phyloP scores from a whole-genome alignment of 92 coral and sea anemone species.

The Zoanthus solanderi region DNA sequence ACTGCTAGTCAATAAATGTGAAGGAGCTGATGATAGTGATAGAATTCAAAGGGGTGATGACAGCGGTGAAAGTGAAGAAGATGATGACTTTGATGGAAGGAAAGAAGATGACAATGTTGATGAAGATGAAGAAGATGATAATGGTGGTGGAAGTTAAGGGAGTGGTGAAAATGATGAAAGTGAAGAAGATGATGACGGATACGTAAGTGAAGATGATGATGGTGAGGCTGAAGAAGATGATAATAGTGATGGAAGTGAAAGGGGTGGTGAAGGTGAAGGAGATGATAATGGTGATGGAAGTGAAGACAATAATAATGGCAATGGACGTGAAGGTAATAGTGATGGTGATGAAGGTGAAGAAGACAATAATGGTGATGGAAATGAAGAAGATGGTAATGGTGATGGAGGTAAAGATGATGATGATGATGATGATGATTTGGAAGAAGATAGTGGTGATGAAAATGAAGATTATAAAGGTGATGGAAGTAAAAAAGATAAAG shows the following conservation, averaged over 20 bases:
- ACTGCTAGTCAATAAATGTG: too few relatives aligned
- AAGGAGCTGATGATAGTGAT: not conserved
- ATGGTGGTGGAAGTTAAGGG: not conserved
- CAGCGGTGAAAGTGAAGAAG: not conserved
- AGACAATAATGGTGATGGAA: not conserved
- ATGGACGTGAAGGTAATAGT: not conserved
- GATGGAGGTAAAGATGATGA: not conserved
- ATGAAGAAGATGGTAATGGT: not conserved
- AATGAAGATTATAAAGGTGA: not conserved
- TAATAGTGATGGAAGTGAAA: not conserved
- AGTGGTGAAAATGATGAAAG: not conserved
- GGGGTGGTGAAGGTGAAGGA: not conserved
- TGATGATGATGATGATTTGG: not conserved
- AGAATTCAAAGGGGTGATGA: not conserved
- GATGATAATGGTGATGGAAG: not conserved
- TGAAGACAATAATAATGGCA: not conserved
- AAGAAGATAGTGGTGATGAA: not conserved
- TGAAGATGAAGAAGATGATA: not conserved
- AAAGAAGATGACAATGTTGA: not conserved
- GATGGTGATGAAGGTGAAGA: not conserved
- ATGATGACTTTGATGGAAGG: not conserved
- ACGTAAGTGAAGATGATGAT: not conserved
- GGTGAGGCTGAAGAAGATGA: not conserved
- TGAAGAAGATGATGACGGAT: not conserved
- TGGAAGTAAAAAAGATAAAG: not conserved